A percentile compares a stretch with the other conserved stretches of the same genome.
These are phyloP conservation scores for Ascaphus truei DNA, from an alignment of 2,113 vertebrate genomes.

Conservation along the genomic window DNA sequence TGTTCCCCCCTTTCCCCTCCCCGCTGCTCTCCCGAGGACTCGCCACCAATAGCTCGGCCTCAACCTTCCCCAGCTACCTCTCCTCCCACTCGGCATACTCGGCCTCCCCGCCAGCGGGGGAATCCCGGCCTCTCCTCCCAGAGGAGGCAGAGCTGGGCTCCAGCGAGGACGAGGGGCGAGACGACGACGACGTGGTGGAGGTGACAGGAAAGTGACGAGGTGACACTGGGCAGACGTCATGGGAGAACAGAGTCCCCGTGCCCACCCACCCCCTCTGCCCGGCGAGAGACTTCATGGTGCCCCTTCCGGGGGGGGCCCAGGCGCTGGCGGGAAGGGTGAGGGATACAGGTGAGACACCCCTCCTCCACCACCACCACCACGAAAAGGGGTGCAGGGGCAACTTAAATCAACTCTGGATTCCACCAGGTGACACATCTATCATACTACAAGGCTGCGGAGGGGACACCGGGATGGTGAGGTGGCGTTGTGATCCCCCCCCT, in stretches of 20 bases:
- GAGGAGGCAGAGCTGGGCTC: conserved; percentile 86
- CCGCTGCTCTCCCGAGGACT: conserved; percentile 72
- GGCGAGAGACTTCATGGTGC: too few species aligned
- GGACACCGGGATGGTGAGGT: not conserved
- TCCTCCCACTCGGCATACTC: conserved; percentile 73
- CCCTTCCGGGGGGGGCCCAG: conserved; percentile 2
- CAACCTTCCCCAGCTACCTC: conserved; percentile 75
- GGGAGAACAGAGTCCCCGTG: conserved; percentile 1
- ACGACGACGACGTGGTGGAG: conserved; percentile 95
- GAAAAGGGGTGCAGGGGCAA: not conserved
- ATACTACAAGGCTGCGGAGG: conserved; percentile 16
- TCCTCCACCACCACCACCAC: not conserved
- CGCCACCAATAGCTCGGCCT: conserved; percentile 67
- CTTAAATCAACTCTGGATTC: conserved; percentile 8
- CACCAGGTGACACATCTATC: conserved; percentile 4
- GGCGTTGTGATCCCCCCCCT: not conserved
- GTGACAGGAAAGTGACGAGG: conserved; percentile 84
- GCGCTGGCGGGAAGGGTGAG: not conserved
- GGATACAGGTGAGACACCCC: not conserved
- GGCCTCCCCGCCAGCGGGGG: conserved; percentile 71
- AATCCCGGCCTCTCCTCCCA: conserved; percentile 81
- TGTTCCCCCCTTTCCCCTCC: conserved; percentile 75
- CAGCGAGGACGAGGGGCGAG: conserved; percentile 92
- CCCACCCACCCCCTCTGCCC: conserved; percentile 40
- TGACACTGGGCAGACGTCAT: not conserved